Base-by-base conservation (phyloP, 1,140 invertebrate genomes). In the Cataglyphis hispanica region DNA sequence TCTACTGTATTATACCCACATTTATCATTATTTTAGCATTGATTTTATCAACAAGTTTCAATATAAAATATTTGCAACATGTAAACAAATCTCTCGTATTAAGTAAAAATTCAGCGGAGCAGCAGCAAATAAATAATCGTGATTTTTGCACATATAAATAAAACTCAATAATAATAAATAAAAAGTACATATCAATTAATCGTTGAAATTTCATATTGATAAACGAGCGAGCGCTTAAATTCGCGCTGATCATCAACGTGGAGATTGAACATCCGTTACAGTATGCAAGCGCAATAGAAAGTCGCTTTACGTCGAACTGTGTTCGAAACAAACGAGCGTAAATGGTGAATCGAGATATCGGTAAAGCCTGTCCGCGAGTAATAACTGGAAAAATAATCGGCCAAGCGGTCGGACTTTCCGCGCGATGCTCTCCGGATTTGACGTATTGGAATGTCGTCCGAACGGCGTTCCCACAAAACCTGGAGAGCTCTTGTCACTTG, bases 301-400 rank as follows among this genome's bases (percentile, higher is more conserved):
- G 86, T 83, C 80, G 86, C 63, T 89, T 89, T 89, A 66, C 70
- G 75, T 90, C 85, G 70, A 64, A 83, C 78, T 46, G 76, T 43
- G 72, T 88, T 60, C 43, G 74, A 84, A 72, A 37, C 75, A 53
- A 61, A 56, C 60, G 85, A 37, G 67, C 64, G 80, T 87, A 89
- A 89, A 87, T 69, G 84, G 67, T 85, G 66, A 76, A 78, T 84
- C 66, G 72, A 76, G 88, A 85, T 89, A 89, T 84, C 69, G 76
- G 58, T 66, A 86, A 61, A 56, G 40, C 58, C 80, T 74, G 87
- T 85, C 80, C 67, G 67, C 80, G 87, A 74, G 89, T 87, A 90
- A 90, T 90, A 89, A 90, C 88, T 77, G 74, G 83, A 84, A 90
- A 91, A 90, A 91, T 89, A 91, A 91, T 91, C 87, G 86, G 69